These are phyloP conservation scores for Macroglossus sobrinus DNA, from an alignment of 2,113 vertebrate genomes.

Conservation along the genomic window DNA sequence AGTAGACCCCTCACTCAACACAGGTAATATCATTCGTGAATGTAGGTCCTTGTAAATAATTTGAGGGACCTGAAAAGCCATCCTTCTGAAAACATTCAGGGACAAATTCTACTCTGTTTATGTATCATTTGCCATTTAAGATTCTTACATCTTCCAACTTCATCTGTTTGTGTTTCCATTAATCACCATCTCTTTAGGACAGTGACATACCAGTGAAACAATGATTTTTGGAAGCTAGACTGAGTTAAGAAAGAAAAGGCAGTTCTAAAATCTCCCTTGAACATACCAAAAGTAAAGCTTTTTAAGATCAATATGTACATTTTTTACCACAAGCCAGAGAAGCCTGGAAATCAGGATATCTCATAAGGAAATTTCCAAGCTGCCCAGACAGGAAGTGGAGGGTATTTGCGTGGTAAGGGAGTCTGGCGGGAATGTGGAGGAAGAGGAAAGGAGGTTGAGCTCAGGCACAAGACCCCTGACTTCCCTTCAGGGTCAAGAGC, in stretches of 20 bases:
- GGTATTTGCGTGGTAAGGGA: background rate
- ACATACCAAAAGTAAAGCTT: background rate
- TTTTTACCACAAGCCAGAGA: background rate
- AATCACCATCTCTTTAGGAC: background rate
- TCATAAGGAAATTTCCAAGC: background rate
- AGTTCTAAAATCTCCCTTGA: background rate
- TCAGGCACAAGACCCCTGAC: background rate
- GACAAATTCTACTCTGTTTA: background rate
- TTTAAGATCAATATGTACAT: background rate
- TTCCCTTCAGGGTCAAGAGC: background rate
- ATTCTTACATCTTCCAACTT: conserved; percentile 32
- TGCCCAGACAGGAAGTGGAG: background rate
- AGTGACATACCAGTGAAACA: background rate
- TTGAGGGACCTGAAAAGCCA: background rate
- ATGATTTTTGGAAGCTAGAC: conserved; percentile 16
- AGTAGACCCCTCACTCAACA: background rate
- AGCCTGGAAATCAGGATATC: background rate
- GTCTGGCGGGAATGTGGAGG: background rate
- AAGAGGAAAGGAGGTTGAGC: background rate
- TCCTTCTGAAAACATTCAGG: background rate
- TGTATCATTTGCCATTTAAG: background rate
- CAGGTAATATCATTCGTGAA: background rate
- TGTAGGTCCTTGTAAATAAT: background rate
- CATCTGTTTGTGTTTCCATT: background rate
- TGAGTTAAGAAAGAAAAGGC: background rate